phyloP scores from a whole-genome alignment of 2,888 invertebrate genomes.

The Drosophila macrospina region DNA sequence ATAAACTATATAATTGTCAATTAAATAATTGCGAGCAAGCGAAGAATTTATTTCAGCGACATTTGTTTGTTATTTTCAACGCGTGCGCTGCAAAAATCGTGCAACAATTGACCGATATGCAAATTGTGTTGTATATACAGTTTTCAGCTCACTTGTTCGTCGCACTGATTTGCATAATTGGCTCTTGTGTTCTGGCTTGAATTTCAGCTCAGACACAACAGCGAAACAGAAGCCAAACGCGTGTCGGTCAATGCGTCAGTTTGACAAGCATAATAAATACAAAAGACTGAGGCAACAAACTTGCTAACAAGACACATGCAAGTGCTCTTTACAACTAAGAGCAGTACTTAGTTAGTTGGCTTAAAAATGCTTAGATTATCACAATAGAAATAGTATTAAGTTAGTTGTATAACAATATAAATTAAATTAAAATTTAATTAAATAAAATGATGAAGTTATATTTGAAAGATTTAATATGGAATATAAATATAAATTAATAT shows the following conservation, averaged over 20 bases:
- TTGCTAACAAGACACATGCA: constrained; percentile 20
- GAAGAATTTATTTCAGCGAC: constrained; percentile 47
- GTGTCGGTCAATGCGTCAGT: constrained; percentile 50
- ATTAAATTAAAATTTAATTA: too few relatives aligned
- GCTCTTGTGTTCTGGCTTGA: constrained; percentile 72
- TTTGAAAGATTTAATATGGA: too few relatives aligned
- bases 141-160: constrained; percentile 56
- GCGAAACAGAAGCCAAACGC: constrained; percentile 67
- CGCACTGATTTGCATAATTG: constrained; percentile 71
- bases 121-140: constrained; percentile 46
- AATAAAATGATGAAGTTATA: too few relatives aligned
- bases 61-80: constrained; percentile 55
- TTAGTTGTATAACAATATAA: too few relatives aligned
- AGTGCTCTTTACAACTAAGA: background rate
- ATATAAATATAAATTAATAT: too few relatives aligned
- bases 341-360: background rate
- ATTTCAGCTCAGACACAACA: constrained; percentile 46
- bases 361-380: too few relatives aligned
- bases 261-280: constrained; percentile 48
- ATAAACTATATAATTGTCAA: constrained; percentile 28
- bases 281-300: constrained; percentile 48
- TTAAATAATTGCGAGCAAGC: constrained; percentile 16
- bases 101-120: constrained; percentile 78
- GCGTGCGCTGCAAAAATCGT: constrained; percentile 66
- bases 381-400: too few relatives aligned